These are phyloP conservation scores for Numenius arquata DNA, from an alignment of 2,113 vertebrate genomes.

Conservation along the genomic window DNA sequence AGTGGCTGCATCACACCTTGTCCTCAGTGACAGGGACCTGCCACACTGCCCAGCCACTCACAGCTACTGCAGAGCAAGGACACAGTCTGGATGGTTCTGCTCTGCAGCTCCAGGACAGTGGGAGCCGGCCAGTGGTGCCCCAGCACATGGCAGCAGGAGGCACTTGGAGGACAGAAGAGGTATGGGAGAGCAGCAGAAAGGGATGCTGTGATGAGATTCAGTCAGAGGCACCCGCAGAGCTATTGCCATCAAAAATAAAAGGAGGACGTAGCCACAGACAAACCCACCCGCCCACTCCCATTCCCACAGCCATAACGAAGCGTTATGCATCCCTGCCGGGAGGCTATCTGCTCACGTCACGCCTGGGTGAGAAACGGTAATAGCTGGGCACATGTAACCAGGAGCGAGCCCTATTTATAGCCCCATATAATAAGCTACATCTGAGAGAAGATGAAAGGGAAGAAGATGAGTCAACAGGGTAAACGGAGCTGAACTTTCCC, in stretches of 20 bases:
- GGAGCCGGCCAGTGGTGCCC: background rate
- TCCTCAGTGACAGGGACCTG: background rate
- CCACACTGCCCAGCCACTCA: background rate
- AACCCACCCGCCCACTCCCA: background rate
- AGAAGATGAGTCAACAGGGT: slow-evolving; percentile 3
- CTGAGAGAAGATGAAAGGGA: slow-evolving; percentile 28
- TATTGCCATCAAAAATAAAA: background rate
- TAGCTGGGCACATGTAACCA: background rate
- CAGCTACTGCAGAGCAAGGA: background rate
- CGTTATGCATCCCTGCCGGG: background rate
- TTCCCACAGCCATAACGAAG: background rate
- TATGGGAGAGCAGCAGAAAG: background rate
- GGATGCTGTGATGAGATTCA: background rate
- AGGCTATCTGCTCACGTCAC: background rate
- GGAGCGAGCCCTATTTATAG: slow-evolving; percentile 31
- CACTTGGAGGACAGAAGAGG: background rate
- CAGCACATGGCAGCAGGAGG: fast-evolving
- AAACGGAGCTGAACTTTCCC: background rate
- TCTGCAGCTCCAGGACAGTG: background rate
- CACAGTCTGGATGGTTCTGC: background rate
- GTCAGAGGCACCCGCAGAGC: background rate
- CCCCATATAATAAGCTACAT: background rate
- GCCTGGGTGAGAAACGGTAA: background rate
- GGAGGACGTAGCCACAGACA: background rate
- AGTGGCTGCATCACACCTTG: background rate